Evolutionary conservation across 2,888 invertebrate species (phyloP).

Genomic region (Pristionchus mayeri): DNA sequence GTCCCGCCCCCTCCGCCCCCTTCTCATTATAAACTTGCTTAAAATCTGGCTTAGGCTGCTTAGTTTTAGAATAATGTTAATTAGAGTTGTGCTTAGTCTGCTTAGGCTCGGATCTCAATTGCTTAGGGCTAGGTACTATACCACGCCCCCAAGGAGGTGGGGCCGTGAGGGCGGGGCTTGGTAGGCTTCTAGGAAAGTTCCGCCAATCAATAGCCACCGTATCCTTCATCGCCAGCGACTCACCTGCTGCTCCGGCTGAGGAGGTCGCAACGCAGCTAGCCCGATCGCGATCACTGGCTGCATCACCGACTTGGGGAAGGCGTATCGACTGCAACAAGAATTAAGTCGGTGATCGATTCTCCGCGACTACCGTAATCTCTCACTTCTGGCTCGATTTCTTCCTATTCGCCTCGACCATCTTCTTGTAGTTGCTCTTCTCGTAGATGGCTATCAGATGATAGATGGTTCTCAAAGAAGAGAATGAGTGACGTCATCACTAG

Average conservation of each 20-base stretch:
- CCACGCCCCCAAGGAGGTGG: too few species aligned
- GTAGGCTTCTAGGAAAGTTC: too few species aligned
- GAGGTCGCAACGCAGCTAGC: conserved; percentile 52
- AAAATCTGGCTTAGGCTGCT: too few species aligned
- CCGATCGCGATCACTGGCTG: conserved; percentile 67
- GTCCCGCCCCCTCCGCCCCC: too few species aligned
- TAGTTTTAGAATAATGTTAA: too few species aligned
- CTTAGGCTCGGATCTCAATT: too few species aligned
- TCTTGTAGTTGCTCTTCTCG: conserved; percentile 59
- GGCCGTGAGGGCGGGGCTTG: too few species aligned
- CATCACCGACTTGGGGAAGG: conserved; percentile 66
- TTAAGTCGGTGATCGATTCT: not conserved
- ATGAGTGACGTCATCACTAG: conserved; percentile 77
- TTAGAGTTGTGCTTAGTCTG: too few species aligned
- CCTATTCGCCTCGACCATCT: conserved; percentile 53
- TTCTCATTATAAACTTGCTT: too few species aligned
- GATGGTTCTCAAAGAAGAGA: not conserved
- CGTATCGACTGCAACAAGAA: conserved; percentile 54
- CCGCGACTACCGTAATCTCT: not conserved
- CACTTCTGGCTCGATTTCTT: not conserved
- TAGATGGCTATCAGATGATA: conserved; percentile 53
- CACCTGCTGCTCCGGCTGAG: not conserved
- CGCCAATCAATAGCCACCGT: too few species aligned
- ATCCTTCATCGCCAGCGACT: not conserved
- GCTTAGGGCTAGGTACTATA: too few species aligned